Evolutionary conservation across 2,797 vertebrate species (phyloP), one percentile per base, ranked within the genome.

Genomic region (Gymnocypris eckloni): DNA sequence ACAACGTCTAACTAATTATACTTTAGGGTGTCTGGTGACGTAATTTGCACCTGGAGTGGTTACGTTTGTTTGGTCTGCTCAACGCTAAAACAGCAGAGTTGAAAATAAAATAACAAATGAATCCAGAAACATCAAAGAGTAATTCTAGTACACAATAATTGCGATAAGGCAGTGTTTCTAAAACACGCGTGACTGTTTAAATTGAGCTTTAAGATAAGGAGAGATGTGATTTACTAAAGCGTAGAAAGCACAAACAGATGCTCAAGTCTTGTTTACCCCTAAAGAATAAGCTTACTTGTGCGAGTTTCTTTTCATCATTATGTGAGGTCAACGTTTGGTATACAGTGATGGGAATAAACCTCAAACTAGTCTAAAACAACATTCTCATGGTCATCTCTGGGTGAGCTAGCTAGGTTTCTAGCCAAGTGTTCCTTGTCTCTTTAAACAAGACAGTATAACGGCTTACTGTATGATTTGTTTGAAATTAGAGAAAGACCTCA

Each of bases 381-480:
- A 64, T 87, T 91, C 87, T 88, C 83, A 86, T 82, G 85, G 86
- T 82, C 84, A 59, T 84, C 79, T 85, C 73, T 87, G 87, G 85
- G 59, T 37, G 66, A 61, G 66, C 28, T 64, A 15, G 48, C 56
- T 43, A 12, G 81, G 37, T 71, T 61, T 69, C n/a, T 25, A 43
- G 82, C 86, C 84, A 90, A 90, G 84, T 82, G 41, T 86, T 75
- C 16, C 3, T 80, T 52, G 70, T 83, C 73, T 81, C 76, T 71
- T 85, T 86, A 89, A 76, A 84, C 80, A 73, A 82, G 82, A 77
- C 33, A 85, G 81, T 78, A 80, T 86, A 77, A 81, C 81, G 48
- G 82, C 77, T 86, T 85, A 84, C 89, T 87, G 80, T 78, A 75
- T 54, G 79, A 67, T 84, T 78, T 77, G 83, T 70, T 84, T 76